These are phyloP conservation scores for Candidula unifasciata DNA, from an alignment of 2,888 invertebrate genomes.

Conservation along the genomic window DNA sequence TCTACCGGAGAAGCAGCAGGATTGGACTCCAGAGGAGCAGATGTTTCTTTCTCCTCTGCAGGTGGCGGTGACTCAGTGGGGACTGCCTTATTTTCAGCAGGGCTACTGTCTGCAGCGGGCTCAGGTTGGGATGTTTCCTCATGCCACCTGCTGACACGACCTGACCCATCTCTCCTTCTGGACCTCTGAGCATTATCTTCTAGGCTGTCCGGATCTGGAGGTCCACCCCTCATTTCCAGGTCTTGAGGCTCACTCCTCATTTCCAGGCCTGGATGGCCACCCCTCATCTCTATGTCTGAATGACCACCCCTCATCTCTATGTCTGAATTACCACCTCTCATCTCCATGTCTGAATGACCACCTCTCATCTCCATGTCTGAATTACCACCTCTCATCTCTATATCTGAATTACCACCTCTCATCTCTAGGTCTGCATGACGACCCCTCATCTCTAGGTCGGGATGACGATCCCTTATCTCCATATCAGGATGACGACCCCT, in stretches of 20 bases:
- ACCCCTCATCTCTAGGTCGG: no score
- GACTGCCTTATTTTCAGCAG: background rate
- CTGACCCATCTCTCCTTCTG: background rate
- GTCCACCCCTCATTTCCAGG: no score
- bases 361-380: no score
- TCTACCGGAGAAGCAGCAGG: background rate
- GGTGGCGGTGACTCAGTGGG: background rate
- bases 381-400: no score
- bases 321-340: no score
- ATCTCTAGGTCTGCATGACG: no score
- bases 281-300: background rate
- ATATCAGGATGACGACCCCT: no score
- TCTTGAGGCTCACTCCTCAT: no score
- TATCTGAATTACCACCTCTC: no score
- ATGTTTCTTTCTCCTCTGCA: background rate
- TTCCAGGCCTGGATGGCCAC: no score
- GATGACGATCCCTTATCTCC: no score
- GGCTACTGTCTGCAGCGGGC: background rate
- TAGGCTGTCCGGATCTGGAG: background rate
- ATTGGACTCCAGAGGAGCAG: background rate
- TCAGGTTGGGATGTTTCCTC: slow-evolving; percentile 18
- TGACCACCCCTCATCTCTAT: background rate
- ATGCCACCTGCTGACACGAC: slow-evolving; percentile 40
- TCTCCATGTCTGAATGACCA: no score
- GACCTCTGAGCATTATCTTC: slow-evolving; percentile 23